phyloP scores from a whole-genome alignment of 2,797 vertebrate species.

The Sarcophilus harrisii region DNA sequence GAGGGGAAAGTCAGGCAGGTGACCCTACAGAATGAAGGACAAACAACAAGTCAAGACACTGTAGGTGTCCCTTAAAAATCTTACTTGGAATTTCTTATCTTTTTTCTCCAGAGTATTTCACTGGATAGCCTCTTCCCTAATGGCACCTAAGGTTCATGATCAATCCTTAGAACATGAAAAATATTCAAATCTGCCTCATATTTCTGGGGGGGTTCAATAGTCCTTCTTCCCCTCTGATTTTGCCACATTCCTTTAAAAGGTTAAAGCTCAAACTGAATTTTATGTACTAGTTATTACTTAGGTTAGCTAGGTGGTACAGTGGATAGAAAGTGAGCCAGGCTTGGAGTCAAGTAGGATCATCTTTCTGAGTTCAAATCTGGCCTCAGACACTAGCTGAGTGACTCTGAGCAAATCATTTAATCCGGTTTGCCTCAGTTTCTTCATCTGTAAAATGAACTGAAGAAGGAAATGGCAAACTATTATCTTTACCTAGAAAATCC shows the following conservation, averaged over 20 bases:
- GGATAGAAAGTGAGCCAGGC: neutral
- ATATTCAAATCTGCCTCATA: neutral
- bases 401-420: neutral
- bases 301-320: neutral
- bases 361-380: neutral
- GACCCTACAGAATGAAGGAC: no score
- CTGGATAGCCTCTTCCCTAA: neutral
- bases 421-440: neutral
- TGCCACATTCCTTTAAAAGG: neutral
- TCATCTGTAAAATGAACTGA: neutral
- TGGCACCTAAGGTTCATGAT: neutral
- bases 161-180: neutral
- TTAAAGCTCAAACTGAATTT: neutral
- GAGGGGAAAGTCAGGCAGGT: no score
- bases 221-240: neutral
- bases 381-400: neutral
- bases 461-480: neutral
- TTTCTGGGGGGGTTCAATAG: neutral
- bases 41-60: neutral
- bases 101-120: no score
- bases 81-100: no score
- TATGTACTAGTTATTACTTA: neutral
- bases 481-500: neutral
- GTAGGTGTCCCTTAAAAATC: no score
- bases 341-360: neutral